These are phyloP conservation scores for Diorhabda sublineata DNA, from an alignment of 1,140 invertebrate genomes.

Conservation along the genomic window DNA sequence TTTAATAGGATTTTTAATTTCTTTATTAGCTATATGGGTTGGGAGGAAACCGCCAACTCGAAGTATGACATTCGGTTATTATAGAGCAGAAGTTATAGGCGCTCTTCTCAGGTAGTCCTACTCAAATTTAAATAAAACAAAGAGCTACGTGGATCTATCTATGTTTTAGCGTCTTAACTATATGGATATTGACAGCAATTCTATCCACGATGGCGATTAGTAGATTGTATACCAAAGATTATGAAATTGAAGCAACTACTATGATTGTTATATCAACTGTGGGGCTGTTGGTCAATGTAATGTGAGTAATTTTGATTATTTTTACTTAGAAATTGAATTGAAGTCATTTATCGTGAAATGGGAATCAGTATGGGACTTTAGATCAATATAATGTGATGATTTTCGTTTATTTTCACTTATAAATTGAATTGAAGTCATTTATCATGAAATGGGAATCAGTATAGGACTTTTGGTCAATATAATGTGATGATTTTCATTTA, in stretches of 20 bases:
- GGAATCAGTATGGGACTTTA: no score
- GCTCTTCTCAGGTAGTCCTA: conserved; percentile 51
- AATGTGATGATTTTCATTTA: conserved; percentile 55
- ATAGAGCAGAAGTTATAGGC: conserved; percentile 64
- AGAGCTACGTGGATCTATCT: background rate
- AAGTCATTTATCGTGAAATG: no score
- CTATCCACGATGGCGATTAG: conserved; percentile 76
- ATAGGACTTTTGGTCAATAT: conserved; percentile 81
- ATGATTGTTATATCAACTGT: conserved; percentile 84
- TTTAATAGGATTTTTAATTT: conserved; percentile 76
- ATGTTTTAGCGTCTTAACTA: conserved; percentile 54
- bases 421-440: no score
- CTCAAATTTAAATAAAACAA: background rate
- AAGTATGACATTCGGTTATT: conserved; percentile 75
- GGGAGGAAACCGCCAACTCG: conserved; percentile 61
- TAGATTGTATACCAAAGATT: conserved; percentile 67
- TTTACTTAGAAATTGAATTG: background rate
- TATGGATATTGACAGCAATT: conserved; percentile 85
- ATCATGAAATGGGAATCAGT: no score
- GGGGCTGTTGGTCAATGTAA: conserved; percentile 79
- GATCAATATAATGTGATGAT: no score
- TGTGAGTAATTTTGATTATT: conserved; percentile 57
- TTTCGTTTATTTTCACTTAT: no score
- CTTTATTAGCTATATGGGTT: conserved; percentile 70
- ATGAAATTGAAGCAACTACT: conserved; percentile 73